Percentiles rank a stretch among this genome's conserved stretches.
phyloP scores from a whole-genome alignment of 2,797 vertebrate genomes.

The Eulemur coronatus region DNA sequence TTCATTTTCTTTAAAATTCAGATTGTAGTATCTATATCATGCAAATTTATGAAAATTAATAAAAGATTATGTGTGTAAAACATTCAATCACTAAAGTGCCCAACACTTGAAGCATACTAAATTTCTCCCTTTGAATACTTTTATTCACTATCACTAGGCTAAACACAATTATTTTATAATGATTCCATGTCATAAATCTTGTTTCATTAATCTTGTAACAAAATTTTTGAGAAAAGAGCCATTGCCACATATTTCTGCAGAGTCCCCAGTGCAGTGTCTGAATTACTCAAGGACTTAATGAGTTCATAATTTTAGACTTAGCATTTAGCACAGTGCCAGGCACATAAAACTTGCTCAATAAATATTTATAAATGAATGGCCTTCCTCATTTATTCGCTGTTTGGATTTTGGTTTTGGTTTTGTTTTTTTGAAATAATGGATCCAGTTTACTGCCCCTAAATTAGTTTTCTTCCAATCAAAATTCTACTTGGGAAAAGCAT shows the following conservation, averaged over 20 bases:
- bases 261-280: not conserved
- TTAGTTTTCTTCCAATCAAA: not conserved
- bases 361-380: not conserved
- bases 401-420: not conserved
- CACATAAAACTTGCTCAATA: not conserved
- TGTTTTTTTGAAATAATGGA: not conserved
- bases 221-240: not conserved
- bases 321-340: not conserved
- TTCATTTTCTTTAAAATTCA: not conserved
- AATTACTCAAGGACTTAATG: not conserved
- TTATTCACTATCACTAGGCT: not conserved
- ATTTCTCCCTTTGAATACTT: not conserved
- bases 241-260: not conserved
- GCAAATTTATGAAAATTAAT: not conserved
- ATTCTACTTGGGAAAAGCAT: not conserved
- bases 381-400: not conserved
- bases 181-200: not conserved
- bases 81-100: not conserved
- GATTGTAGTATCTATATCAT: not conserved
- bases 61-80: not conserved
- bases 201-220: not conserved
- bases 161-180: constrained; percentile 17
- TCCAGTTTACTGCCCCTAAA: not conserved
- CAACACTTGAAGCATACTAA: not conserved
- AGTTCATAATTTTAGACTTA: not conserved